A percentile compares a stretch with the other conserved stretches of the same genome.
Evolutionary conservation across 2,113 vertebrate genomes (phyloP).

Genomic region (Halichoeres trimaculatus): DNA sequence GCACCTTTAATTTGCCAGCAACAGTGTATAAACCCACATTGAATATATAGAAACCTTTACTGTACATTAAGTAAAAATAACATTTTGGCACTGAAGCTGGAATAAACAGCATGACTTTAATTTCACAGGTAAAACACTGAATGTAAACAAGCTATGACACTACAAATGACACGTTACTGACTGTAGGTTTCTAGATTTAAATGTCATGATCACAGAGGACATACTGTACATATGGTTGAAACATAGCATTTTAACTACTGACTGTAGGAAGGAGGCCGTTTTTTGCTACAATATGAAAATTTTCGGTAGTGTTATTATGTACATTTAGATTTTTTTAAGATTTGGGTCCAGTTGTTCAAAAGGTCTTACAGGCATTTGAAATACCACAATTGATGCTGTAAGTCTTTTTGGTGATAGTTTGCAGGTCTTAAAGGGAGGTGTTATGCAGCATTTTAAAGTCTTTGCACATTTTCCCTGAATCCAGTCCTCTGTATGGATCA

Average conservation of each 20-base stretch:
- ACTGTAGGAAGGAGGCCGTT: constrained; percentile 1
- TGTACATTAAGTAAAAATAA: constrained; percentile 33
- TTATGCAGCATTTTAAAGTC: too few relatives aligned
- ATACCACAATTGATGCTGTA: too few relatives aligned
- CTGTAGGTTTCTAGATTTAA: constrained; percentile 24
- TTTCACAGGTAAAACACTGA: constrained; percentile 48
- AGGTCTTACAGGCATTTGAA: too few relatives aligned
- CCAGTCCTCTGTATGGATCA: too few relatives aligned
- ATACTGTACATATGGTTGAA: constrained; percentile 35
- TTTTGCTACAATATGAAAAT: constrained; percentile 11
- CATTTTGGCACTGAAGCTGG: constrained; percentile 52
- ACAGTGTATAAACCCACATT: constrained; percentile 16
- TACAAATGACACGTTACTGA: constrained; percentile 38
- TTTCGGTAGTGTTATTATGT: constrained; percentile 2
- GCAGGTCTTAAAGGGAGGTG: too few relatives aligned
- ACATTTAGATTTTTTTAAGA: neutral
- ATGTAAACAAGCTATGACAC: constrained; percentile 37
- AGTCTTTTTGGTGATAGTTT: too few relatives aligned
- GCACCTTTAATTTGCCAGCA: constrained; percentile 5
- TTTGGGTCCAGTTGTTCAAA: too few relatives aligned
- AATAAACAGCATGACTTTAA: constrained; percentile 36
- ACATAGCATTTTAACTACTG: constrained; percentile 17
- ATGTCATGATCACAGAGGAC: constrained; percentile 29
- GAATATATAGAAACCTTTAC: constrained; percentile 21
- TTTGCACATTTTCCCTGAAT: too few relatives aligned